Percentiles rank a stretch among this genome's conserved stretches.
These are phyloP conservation scores for Lutjanus argentimaculatus DNA, from an alignment of 2,797 vertebrate genomes.

Conservation along the genomic window DNA sequence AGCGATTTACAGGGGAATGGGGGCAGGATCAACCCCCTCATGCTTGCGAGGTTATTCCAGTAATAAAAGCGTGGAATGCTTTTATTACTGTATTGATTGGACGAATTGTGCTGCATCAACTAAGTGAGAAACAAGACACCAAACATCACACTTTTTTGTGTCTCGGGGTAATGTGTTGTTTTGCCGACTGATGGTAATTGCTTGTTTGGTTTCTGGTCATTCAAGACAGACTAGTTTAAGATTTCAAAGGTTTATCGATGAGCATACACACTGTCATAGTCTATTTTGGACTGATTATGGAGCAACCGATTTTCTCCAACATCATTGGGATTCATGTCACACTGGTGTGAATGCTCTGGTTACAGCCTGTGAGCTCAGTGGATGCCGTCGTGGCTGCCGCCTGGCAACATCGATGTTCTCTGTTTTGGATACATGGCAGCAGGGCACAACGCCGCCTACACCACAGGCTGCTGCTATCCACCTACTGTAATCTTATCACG, in stretches of 20 bases:
- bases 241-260: conserved; percentile 2
- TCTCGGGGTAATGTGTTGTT: conserved; percentile 9
- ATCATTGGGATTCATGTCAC: neutral
- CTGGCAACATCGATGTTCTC: neutral
- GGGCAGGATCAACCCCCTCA: conserved; percentile 23
- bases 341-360: neutral
- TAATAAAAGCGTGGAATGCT: conserved; percentile 49
- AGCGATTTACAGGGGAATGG: conserved; percentile 49
- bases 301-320: neutral
- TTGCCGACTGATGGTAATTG: neutral
- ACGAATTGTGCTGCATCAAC: conserved; percentile 42
- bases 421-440: neutral
- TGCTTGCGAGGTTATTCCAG: conserved; percentile 46
- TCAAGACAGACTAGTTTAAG: neutral
- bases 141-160: conserved; percentile 11
- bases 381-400: neutral
- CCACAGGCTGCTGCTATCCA: neutral
- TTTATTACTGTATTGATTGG: conserved; percentile 67
- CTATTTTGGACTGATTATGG: neutral
- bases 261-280: neutral
- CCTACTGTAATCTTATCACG: neutral
- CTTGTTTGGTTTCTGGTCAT: neutral
- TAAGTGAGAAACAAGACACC: conserved; percentile 13
- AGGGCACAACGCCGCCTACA: neutral
- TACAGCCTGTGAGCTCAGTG: neutral